Percentiles rank a stretch among this genome's conserved stretches.
Conservation (phyloP, 2,888 invertebrate genomes). For the Drosophila anceps region DNA sequence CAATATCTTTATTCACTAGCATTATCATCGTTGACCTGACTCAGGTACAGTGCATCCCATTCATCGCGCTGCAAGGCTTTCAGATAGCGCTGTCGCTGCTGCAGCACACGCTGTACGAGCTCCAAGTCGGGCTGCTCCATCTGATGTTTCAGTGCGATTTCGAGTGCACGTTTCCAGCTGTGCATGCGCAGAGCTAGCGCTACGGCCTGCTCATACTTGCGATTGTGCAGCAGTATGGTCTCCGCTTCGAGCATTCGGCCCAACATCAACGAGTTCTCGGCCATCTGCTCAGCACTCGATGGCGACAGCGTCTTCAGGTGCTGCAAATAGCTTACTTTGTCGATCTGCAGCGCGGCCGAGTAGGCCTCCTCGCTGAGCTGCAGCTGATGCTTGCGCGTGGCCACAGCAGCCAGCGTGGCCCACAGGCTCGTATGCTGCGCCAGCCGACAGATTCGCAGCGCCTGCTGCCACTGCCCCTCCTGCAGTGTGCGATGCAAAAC, state of each 20-base stretch:
- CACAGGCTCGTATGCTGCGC: conserved; percentile 90
- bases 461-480: conserved; percentile 93
- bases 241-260: conserved; percentile 85
- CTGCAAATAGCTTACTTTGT: conserved; percentile 94
- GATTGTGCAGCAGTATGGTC: conserved; percentile 84
- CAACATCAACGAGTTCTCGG: conserved; percentile 85
- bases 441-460: conserved; percentile 90
- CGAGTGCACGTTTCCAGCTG: conserved; percentile 84
- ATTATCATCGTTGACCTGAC: conserved; percentile 60
- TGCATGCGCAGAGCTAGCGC: conserved; percentile 84
- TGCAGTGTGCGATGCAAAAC: conserved; percentile 90
- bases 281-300: conserved; percentile 85
- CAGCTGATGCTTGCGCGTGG: conserved; percentile 94
- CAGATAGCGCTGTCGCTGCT: conserved; percentile 82
- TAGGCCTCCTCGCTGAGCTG: conserved; percentile 98
- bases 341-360: conserved; percentile 93
- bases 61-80: conserved; percentile 82
- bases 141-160: conserved; percentile 83
- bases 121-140: conserved; percentile 41
- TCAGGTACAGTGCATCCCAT: conserved; percentile 79
- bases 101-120: conserved; percentile 76
- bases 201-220: conserved; percentile 82
- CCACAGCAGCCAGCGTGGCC: conserved; percentile 97
- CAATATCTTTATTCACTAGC: conserved; percentile 23
- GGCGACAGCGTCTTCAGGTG: conserved; percentile 89